Evolutionary conservation across 2,797 vertebrate species (phyloP), one percentile per base, ranked within the genome.

Genomic region (Platyrinchus mystaceus): DNA sequence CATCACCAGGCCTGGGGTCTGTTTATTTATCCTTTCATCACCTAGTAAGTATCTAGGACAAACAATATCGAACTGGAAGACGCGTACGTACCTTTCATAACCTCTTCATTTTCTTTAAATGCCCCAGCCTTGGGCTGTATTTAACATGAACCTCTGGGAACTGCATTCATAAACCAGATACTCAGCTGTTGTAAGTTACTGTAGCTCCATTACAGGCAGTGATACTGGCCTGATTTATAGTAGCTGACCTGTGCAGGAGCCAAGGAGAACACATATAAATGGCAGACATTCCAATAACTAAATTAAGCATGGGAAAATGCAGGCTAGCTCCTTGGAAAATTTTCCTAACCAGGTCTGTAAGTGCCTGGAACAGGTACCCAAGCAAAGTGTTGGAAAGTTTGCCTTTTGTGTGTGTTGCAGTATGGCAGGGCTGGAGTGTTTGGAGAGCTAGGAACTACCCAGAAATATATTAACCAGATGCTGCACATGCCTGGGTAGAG

Each of bases 391-490:
- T 95, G 94, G 85, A 95, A 95, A 95, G 74, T 91, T 90, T 95
- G 74, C 88, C 93, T 95, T 90, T 92, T 96, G 94, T 93, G 41
- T 78, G 67, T 80, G 59, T 68, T 92, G 64, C 94, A 89, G 8
- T 73, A 53, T 70, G 74, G 92, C 88, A 91, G 85, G 59, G 74
- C 78, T 93, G 85, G 80, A 93, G 94, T 36, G 1, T 87, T 94
- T 84, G 64, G 77, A 91, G 84, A 89, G 77, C 67, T 81, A 91
- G 80, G 82, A 94, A 13, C 63, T 86, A 84, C 89, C 89, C 89
- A 96, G 94, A 49, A 95, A 94, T 96, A 91, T 74, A 96, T 95
- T 96, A 97, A 94, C 95, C 95, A 96, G 92, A 93, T 95, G 95
- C 91, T 96, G 89, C 80, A 94, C 41, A 70, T 88, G 89, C 91